Conservation (phyloP, 2,888 invertebrate species). For the Acanthacorydalis orientalis region DNA sequence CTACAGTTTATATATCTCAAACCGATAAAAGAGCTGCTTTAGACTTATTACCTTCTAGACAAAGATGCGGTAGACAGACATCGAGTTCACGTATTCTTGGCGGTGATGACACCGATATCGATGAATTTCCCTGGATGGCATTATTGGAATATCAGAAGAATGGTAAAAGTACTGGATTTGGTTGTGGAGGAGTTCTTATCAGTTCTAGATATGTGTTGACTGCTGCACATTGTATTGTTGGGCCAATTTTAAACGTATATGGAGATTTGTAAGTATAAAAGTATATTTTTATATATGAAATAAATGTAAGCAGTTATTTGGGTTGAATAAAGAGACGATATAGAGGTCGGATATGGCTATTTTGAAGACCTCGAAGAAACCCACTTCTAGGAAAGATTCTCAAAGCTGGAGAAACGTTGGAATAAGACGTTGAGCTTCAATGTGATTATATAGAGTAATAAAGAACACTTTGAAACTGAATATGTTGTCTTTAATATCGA, state of each 20-base stretch:
- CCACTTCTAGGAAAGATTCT: too few species aligned
- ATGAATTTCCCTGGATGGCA: slow-evolving; percentile 37
- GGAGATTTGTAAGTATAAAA: slow-evolving; percentile 26
- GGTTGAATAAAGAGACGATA: too few species aligned
- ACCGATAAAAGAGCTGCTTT: background rate
- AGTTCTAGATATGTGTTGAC: slow-evolving; percentile 33
- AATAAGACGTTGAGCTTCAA: too few species aligned
- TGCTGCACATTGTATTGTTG: slow-evolving; percentile 34
- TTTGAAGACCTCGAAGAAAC: too few species aligned
- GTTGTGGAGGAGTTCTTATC: slow-evolving; percentile 35
- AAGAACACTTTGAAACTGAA: too few species aligned
- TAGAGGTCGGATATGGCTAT: too few species aligned
- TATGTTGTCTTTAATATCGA: too few species aligned
- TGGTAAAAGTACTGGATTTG: slow-evolving; percentile 15
- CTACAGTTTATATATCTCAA: background rate
- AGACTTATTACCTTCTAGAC: slow-evolving; percentile 13
- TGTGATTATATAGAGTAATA: too few species aligned
- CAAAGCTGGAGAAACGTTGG: too few species aligned
- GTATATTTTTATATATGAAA: too few species aligned
- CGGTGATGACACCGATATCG: slow-evolving; percentile 27
- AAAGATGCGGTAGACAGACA: slow-evolving; percentile 19
- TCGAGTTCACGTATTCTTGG: slow-evolving; percentile 18
- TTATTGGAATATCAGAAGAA: slow-evolving; percentile 28
- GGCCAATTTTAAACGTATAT: slow-evolving; percentile 19
- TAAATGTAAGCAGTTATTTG: too few species aligned